A percentile compares a stretch with the other conserved stretches of the same genome.
These are phyloP conservation scores for Danio aesculapii DNA, from an alignment of 2,797 vertebrate genomes.

Conservation along the genomic window DNA sequence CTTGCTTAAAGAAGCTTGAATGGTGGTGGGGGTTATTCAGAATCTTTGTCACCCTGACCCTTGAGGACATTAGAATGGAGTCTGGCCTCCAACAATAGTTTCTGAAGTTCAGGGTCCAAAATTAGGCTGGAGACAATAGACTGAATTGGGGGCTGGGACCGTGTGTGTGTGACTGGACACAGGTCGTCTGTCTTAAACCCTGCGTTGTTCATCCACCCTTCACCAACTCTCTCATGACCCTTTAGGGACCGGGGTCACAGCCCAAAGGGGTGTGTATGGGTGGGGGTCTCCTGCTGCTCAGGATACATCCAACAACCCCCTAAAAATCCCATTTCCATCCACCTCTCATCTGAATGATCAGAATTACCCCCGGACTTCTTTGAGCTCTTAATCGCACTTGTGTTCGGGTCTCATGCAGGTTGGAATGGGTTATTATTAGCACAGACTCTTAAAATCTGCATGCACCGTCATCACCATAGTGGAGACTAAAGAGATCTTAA, in stretches of 20 bases:
- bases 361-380: constrained; percentile 49
- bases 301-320: constrained; percentile 57
- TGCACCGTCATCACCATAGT: constrained; percentile 11
- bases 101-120: constrained; percentile 76
- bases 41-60: constrained; percentile 25
- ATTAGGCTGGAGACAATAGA: constrained; percentile 65
- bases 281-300: constrained; percentile 62
- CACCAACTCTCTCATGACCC: constrained; percentile 78
- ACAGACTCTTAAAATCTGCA: constrained; percentile 26
- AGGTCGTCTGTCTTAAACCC: constrained; percentile 56
- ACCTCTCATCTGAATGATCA: constrained; percentile 39
- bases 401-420: background rate
- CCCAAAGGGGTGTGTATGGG: constrained; percentile 62
- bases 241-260: constrained; percentile 67
- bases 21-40: background rate
- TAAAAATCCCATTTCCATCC: constrained; percentile 59
- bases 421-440: constrained; percentile 35
- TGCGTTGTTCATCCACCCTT: constrained; percentile 65
- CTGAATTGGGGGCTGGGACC: constrained; percentile 48
- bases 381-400: constrained; percentile 53
- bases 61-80: constrained; percentile 41
- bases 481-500: background rate
- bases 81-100: constrained; percentile 60
- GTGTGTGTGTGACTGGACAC: constrained; percentile 62
- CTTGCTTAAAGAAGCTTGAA: background rate